A percentile compares a stretch with the other conserved stretches of the same genome.
Conservation (phyloP, 2,888 invertebrate species). For the Muschampia plurimacula region DNA sequence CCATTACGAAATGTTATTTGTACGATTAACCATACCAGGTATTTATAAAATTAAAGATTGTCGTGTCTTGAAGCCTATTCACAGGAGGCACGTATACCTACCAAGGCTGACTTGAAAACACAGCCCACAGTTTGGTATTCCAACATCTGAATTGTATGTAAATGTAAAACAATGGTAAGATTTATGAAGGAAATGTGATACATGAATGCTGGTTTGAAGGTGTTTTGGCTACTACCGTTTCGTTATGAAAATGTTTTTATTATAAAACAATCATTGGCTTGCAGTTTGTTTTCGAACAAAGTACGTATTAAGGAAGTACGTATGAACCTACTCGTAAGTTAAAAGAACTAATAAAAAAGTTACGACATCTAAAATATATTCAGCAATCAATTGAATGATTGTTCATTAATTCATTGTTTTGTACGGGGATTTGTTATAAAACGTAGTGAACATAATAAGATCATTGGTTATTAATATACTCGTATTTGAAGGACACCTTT, state of each 20-base stretch:
- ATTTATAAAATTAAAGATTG: background rate
- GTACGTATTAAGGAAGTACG: too few relatives aligned
- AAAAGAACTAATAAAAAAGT: too few relatives aligned
- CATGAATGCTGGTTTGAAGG: background rate
- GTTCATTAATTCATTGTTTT: too few relatives aligned
- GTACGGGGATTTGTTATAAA: too few relatives aligned
- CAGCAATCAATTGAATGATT: too few relatives aligned
- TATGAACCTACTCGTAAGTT: too few relatives aligned
- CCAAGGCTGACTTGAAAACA: background rate
- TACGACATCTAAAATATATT: too few relatives aligned
- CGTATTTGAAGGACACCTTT: too few relatives aligned
- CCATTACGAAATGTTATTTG: background rate
- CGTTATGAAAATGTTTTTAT: background rate
- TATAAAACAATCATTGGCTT: background rate
- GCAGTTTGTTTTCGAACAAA: too few relatives aligned
- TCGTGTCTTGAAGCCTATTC: background rate
- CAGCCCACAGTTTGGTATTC: background rate
- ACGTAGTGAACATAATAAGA: too few relatives aligned
- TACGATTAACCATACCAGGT: background rate
- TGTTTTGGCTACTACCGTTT: conserved; percentile 4
- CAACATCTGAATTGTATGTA: conserved; percentile 18
- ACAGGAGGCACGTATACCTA: background rate
- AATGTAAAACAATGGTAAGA: conserved; percentile 12
- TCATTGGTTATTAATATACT: too few relatives aligned
- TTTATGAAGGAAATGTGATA: conserved; percentile 19